Conservation (phyloP, 2,113 vertebrate genomes). For the Bubo blakistoni region DNA sequence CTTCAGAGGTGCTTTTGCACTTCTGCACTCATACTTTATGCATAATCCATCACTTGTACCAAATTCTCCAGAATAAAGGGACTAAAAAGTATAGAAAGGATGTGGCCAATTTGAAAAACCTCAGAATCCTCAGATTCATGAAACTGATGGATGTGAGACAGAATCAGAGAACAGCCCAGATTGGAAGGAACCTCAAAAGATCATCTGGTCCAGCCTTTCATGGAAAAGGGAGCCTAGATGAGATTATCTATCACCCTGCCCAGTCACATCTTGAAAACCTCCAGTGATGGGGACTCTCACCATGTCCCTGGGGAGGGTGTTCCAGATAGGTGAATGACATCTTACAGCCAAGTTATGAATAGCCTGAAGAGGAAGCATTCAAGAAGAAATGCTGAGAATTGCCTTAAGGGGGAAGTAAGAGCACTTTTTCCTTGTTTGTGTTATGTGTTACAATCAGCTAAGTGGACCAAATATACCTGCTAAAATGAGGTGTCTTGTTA, state of each 20-base stretch:
- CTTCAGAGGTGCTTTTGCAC: background rate
- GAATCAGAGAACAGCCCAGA: background rate
- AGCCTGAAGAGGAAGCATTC: background rate
- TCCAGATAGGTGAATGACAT: background rate
- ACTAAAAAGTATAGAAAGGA: background rate
- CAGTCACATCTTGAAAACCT: background rate
- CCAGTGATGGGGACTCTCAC: background rate
- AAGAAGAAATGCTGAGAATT: background rate
- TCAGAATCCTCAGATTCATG: background rate
- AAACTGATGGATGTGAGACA: background rate
- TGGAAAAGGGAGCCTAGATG: background rate
- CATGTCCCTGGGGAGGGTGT: background rate
- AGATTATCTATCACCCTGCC: background rate
- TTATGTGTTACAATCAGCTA: background rate
- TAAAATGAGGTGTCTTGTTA: background rate
- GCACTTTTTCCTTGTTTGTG: background rate
- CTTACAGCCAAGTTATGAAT: background rate
- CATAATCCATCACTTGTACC: background rate
- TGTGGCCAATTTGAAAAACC: background rate
- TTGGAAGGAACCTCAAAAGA: background rate
- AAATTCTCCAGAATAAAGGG: background rate
- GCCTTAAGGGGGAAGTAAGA: background rate
- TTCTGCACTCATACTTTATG: background rate
- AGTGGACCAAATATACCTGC: background rate
- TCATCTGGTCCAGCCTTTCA: background rate